These are phyloP conservation scores for Talpa occidentalis DNA, from an alignment of 2,113 vertebrate genomes.

Conservation along the genomic window DNA sequence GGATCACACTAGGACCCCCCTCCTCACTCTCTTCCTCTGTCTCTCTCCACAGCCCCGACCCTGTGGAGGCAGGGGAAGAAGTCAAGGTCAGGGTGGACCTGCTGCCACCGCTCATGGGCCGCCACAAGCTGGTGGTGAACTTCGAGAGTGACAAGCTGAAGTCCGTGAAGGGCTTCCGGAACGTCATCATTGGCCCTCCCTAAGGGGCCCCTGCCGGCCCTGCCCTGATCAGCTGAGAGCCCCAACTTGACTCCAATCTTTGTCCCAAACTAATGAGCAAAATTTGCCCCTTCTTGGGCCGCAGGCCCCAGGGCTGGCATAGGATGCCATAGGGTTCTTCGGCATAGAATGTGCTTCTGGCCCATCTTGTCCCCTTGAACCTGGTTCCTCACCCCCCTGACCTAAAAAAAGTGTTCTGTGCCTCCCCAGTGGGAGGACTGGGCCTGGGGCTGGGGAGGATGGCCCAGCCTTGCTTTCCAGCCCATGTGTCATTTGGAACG, in stretches of 20 bases:
- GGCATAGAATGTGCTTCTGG: neutral
- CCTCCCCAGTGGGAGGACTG: neutral
- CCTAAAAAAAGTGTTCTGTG: neutral
- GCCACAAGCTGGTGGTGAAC: conserved; percentile 93
- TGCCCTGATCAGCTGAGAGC: neutral
- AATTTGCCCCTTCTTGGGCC: neutral
- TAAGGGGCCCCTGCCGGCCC: neutral
- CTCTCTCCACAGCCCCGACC: neutral
- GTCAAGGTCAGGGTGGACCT: conserved; percentile 90
- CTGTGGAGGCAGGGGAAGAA: conserved; percentile 86
- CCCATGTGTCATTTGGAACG: neutral
- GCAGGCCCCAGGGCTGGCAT: neutral
- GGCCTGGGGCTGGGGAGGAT: neutral
- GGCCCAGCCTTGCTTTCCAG: neutral
- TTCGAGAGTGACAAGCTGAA: conserved; percentile 92
- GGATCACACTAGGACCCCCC: neutral
- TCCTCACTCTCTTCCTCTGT: neutral
- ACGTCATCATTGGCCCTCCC: conserved; percentile 87
- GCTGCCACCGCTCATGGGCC: conserved; percentile 86
- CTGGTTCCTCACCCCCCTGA: neutral
- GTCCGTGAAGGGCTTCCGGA: conserved; percentile 93
- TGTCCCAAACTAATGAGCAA: neutral
- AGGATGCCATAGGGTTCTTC: neutral
- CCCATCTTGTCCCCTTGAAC: neutral
- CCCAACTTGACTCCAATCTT: neutral